Evolutionary conservation across 2,797 vertebrate genomes (phyloP).

Genomic region (Siniperca undulata): DNA sequence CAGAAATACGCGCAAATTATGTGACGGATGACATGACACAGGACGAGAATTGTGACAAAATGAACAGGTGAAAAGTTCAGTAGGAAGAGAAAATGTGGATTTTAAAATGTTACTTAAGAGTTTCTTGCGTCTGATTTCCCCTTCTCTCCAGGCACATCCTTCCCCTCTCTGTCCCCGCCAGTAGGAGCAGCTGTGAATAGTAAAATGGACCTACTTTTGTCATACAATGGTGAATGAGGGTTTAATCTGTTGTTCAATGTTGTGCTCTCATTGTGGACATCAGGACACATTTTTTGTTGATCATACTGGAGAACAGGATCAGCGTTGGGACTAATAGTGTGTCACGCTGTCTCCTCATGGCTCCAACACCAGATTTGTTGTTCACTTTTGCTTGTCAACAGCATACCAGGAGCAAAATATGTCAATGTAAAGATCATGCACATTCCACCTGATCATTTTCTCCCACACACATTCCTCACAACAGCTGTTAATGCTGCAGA

Average conservation of each 20-base stretch:
- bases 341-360: conserved; percentile 67
- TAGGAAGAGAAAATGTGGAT: neutral
- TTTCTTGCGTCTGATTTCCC: neutral
- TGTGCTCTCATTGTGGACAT: conserved; percentile 13
- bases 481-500: conserved; percentile 55
- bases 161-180: conserved; percentile 15
- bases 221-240: conserved; percentile 53
- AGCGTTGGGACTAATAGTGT: conserved; percentile 20
- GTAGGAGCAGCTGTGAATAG: conserved; percentile 12
- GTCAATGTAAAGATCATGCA: conserved; percentile 79
- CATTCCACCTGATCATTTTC: conserved; percentile 73
- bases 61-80: conserved; percentile 31
- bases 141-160: conserved; percentile 12
- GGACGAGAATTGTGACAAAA: neutral
- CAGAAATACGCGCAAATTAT: conserved; percentile 12
- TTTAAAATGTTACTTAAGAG: neutral
- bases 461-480: conserved; percentile 54
- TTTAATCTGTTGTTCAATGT: conserved; percentile 44
- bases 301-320: conserved; percentile 30
- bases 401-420: conserved; percentile 74
- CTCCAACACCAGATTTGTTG: conserved; percentile 72
- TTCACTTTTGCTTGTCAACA: conserved; percentile 80
- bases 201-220: conserved; percentile 32
- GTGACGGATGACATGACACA: conserved; percentile 10
- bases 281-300: conserved; percentile 15